Evolutionary conservation across 2,888 invertebrate genomes (phyloP), one percentile per base, ranked within the genome.

Genomic region (Melanargia galathea): DNA sequence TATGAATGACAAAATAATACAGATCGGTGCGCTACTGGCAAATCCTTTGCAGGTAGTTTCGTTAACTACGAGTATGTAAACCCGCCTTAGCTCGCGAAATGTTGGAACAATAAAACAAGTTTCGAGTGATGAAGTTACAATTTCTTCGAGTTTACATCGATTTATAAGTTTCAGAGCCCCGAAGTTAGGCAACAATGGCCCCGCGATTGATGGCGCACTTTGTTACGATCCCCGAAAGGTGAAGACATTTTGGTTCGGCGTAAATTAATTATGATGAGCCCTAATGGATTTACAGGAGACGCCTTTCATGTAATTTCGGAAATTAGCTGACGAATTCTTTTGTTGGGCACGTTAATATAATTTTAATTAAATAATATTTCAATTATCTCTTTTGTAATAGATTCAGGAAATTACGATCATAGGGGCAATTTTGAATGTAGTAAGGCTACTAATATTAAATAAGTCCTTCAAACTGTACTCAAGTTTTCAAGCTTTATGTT

Each of bases 181-280:
- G 48, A 58, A 67, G 65, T 63, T 64, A 20, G 18, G 55, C 45
- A 59, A 64, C 60, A 57, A 60, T 59, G 49, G 56, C 49, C 49
- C 24, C 59, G 63, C 65, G 66, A 69, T 72, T 72, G 69, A 72
- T 71, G 67, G 65, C 62, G 61, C 64, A 66, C 70, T 72, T 72
- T 71, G 68, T 68, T 65, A 24, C 49, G 33, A 55, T 49, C 60
- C 58, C 54, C 62, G 61, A 67, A 65, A 71, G 67, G 71, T 72
- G 70, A 67, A 67, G 69, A 71, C 68, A 57, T 63, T 67, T 70
- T 64, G 65, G 65, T 60, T 60, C 65, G 52, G 60, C 56, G 46
- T 63, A 66, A 67, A 71, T 70, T 70, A 71, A 71, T 71, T 68
- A 68, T 65, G 63, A 66, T 64, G 56, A 67, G 60, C 48, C 22